phyloP scores from a whole-genome alignment of 23 tunicate genomes.

The Ascidia mentula region DNA sequence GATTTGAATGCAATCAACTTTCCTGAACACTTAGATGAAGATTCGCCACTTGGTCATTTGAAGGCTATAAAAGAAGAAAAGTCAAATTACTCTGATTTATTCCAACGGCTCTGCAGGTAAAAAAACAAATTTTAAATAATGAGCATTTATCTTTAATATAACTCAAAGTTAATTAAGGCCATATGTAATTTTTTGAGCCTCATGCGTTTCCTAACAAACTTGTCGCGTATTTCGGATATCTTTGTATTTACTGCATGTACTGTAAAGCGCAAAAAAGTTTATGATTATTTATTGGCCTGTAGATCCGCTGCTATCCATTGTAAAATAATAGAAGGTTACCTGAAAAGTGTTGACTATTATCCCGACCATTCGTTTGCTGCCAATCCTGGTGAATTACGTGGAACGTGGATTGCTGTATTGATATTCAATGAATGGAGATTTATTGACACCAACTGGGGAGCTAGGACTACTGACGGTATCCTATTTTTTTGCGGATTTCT shows the following conservation, averaged over 20 bases:
- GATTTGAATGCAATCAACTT: conserved; percentile 23
- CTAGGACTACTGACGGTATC: conserved; percentile 52
- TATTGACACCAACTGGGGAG: conserved; percentile 71
- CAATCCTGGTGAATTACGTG: conserved; percentile 28
- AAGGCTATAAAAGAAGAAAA: conserved; percentile 18
- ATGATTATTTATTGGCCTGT: neutral
- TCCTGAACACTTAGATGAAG: conserved; percentile 12
- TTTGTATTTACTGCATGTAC: neutral
- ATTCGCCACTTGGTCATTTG: conserved; percentile 26
- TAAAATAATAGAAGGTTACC: conserved; percentile 53
- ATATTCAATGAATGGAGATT: conserved; percentile 71
- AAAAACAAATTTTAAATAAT: neutral
- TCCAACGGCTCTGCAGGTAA: conserved; percentile 38
- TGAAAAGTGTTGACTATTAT: conserved; percentile 61
- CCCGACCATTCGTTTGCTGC: conserved; percentile 63
- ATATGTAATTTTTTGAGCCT: too few relatives aligned
- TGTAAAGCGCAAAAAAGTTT: neutral
- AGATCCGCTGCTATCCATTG: conserved; percentile 69
- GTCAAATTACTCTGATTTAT: conserved; percentile 19
- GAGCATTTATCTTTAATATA: neutral
- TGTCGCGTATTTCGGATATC: neutral
- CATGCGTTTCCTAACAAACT: too few relatives aligned
- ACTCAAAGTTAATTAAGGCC: neutral
- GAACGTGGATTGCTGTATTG: conserved; percentile 71
- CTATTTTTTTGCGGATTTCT: too few relatives aligned